Evolutionary conservation across 2,888 invertebrate genomes (phyloP), one percentile per base, ranked within the genome.

Genomic region (Acleris sparsana): DNA sequence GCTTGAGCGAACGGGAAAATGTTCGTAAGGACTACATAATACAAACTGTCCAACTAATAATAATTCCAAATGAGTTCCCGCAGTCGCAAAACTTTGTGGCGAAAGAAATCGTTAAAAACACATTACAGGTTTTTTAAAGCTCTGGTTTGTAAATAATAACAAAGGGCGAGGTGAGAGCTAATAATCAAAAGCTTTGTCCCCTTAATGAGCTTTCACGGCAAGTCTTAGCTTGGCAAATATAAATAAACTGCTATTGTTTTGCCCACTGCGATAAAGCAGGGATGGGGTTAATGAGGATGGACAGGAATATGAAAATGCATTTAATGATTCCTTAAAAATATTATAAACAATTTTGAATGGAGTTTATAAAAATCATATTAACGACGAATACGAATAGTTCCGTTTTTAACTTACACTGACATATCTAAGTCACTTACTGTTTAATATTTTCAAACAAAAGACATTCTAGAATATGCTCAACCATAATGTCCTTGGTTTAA

Each of bases 181-280:
- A 84, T 85, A 85, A 85, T 82, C 80, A 78, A 76, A 79, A 78
- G 80, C 79, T 84, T 83, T 85, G 82, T 82, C 79, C 74, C 70
- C 75, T 73, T 84, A 85, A 85, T 80, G 84, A 85, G 80, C 79
- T 84, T 78, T 76, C 74, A 78, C 80, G 76, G 77, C 71, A 75
- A 72, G 77, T 77, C 77, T 81, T 76, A 74, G 73, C 73, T 70
- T 75, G 74, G 72, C 73, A 79, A 79, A 79, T 79, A 80, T 80
- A 80, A 80, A 79, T 77, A 84, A 83, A 82, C 80, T 79, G 80
- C 79, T 73, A 76, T 80, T 84, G 80, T 82, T 76, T 73, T 64
- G 71, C 75, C 67, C 74, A 73, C 70, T 55, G 59, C 39, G 53
- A 53, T 39, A 49, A 39, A 44, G 43, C 46, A 44, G 46, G 17